These are phyloP conservation scores for Charanyca ferruginea DNA, from an alignment of 2,888 invertebrate genomes.

Conservation along the genomic window DNA sequence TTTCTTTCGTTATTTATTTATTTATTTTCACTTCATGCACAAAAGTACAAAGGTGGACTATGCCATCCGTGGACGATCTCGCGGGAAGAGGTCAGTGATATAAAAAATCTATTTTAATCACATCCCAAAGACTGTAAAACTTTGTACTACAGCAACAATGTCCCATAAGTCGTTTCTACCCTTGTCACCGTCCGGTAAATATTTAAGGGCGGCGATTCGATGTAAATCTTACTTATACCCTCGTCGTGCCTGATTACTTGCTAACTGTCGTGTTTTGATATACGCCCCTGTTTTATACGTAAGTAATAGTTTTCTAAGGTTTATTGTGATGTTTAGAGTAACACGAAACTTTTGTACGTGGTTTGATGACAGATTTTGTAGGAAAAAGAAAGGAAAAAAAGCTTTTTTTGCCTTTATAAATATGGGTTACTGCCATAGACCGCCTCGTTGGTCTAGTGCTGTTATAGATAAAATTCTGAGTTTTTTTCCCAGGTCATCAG, in stretches of 20 bases:
- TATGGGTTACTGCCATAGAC: too few species aligned
- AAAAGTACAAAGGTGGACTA: too few species aligned
- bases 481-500: too few species aligned
- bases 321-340: not conserved
- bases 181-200: conserved; percentile 75
- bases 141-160: conserved; percentile 25
- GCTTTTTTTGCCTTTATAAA: too few species aligned
- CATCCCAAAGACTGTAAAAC: conserved; percentile 2
- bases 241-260: conserved; percentile 57
- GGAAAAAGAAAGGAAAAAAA: too few species aligned
- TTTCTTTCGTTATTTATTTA: too few species aligned
- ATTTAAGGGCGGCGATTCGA: conserved; percentile 72
- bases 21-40: too few species aligned
- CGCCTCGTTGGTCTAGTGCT: too few species aligned
- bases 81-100: too few species aligned
- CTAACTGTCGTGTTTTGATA: conserved; percentile 57
- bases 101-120: conserved; percentile 19
- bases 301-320: conserved; percentile 27
- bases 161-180: conserved; percentile 54
- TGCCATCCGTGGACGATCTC: too few species aligned
- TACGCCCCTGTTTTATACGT: conserved; percentile 35
- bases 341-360: not conserved
- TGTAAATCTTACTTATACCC: conserved; percentile 68
- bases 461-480: too few species aligned
- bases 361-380: too few species aligned